Conservation (phyloP, 1,140 invertebrate species). For the Hyles euphorbiae region DNA sequence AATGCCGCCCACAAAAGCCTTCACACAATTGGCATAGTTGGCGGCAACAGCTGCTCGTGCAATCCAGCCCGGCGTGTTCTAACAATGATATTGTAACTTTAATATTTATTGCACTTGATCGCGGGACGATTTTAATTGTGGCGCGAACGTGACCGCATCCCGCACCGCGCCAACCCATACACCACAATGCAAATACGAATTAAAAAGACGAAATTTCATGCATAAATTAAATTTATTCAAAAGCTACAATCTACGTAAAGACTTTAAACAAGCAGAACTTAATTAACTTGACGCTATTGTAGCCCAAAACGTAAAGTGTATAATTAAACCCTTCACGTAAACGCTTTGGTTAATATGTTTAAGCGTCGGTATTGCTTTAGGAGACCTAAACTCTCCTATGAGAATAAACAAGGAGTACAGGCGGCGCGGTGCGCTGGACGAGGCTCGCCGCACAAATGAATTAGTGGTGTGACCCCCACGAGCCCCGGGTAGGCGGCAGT, state of each 20-base stretch:
- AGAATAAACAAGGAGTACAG: conserved; percentile 64
- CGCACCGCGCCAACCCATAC: conserved; percentile 26
- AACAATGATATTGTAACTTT: conserved; percentile 72
- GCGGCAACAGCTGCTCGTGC: conserved; percentile 56
- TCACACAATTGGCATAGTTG: conserved; percentile 66
- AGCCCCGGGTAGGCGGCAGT: neutral
- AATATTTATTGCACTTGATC: conserved; percentile 73
- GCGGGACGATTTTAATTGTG: conserved; percentile 1
- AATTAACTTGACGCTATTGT: conserved; percentile 65
- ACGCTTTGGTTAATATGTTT: conserved; percentile 69
- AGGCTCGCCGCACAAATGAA: conserved; percentile 61
- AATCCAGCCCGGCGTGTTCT: conserved; percentile 50
- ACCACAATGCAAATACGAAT: conserved; percentile 27
- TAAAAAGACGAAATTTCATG: conserved; percentile 50
- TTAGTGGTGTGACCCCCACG: conserved; percentile 45
- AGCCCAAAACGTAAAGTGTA: conserved; percentile 53
- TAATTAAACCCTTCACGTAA: conserved; percentile 70
- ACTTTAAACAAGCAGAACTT: conserved; percentile 61
- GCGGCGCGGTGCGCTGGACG: conserved; percentile 40
- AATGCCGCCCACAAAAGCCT: conserved; percentile 60
- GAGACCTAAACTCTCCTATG: conserved; percentile 72
- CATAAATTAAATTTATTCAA: conserved; percentile 46
- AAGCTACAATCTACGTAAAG: conserved; percentile 46
- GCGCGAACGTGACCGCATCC: neutral
- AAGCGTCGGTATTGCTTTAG: conserved; percentile 67